A percentile compares a stretch with the other conserved stretches of the same genome.
phyloP scores from a whole-genome alignment of 2,888 invertebrate species.

The Diarsia dahlii region DNA sequence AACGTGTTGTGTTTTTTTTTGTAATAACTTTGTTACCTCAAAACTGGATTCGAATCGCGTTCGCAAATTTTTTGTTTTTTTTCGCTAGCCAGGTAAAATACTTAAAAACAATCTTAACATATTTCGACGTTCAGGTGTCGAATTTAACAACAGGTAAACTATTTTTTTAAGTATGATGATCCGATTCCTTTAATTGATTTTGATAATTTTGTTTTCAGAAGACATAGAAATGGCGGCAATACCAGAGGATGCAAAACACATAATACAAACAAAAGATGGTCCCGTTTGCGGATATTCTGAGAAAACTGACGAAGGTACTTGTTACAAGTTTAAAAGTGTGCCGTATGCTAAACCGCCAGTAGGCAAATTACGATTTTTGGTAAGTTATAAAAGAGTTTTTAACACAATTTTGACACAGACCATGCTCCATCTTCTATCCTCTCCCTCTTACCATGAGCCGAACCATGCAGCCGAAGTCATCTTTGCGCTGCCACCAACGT shows the following conservation, averaged over 20 bases:
- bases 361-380: constrained; percentile 81
- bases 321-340: constrained; percentile 82
- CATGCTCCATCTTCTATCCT: too few species aligned
- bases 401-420: neutral
- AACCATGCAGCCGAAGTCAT: too few species aligned
- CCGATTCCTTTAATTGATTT: neutral
- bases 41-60: constrained; percentile 1
- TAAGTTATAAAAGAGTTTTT: constrained; percentile 68
- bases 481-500: too few species aligned
- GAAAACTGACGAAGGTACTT: constrained; percentile 70
- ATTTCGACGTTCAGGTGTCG: neutral
- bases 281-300: constrained; percentile 80
- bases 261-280: constrained; percentile 76
- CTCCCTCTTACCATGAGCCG: too few species aligned
- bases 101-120: neutral
- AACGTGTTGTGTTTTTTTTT: neutral
- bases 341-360: constrained; percentile 86
- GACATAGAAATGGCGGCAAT: constrained; percentile 57
- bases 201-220: constrained; percentile 9
- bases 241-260: constrained; percentile 64
- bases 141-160: neutral
- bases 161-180: neutral
- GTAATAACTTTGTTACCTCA: neutral
- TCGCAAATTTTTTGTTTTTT: neutral
- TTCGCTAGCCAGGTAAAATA: neutral